phyloP scores from a whole-genome alignment of 2,113 vertebrate species.

The Phycodurus eques region DNA sequence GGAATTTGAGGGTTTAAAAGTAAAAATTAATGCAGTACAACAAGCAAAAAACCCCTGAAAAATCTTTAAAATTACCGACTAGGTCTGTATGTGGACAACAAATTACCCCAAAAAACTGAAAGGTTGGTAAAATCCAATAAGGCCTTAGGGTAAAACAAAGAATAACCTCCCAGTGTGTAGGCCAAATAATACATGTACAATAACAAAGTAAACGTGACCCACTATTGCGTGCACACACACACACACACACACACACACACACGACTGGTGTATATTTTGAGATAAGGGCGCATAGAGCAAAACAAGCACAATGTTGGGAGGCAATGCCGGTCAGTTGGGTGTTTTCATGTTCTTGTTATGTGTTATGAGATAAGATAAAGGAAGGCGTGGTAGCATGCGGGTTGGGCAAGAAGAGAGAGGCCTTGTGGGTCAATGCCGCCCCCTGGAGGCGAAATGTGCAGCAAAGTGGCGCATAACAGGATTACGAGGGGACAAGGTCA shows the following conservation, averaged over 20 bases:
- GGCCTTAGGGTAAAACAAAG: slow-evolving; percentile 7
- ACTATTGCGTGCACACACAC: slow-evolving; percentile 5
- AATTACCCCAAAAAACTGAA: not conserved
- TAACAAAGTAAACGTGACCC: slow-evolving; percentile 5
- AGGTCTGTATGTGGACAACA: not conserved
- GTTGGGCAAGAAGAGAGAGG: not conserved
- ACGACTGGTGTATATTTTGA: not conserved
- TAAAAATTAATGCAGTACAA: too few relatives aligned
- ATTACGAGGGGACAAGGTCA: slow-evolving; percentile 19
- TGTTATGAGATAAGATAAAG: not conserved
- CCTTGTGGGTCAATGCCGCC: slow-evolving; percentile 24
- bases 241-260: not conserved
- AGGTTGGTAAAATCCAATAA: not conserved
- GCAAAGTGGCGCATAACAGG: not conserved
- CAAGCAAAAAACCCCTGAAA: too few relatives aligned
- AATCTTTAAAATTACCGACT: too few relatives aligned
- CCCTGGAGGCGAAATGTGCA: slow-evolving; percentile 26
- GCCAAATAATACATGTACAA: slow-evolving; percentile 11
- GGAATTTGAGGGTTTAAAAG: too few relatives aligned
- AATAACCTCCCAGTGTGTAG: slow-evolving; percentile 17
- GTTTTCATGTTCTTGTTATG: not conserved
- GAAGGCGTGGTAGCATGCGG: not conserved
- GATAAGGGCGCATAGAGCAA: slow-evolving; percentile 3
- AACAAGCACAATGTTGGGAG: not conserved
- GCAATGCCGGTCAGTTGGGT: not conserved